Evolutionary conservation across 2,113 vertebrate species (phyloP).

Genomic region (Pipa parva): DNA sequence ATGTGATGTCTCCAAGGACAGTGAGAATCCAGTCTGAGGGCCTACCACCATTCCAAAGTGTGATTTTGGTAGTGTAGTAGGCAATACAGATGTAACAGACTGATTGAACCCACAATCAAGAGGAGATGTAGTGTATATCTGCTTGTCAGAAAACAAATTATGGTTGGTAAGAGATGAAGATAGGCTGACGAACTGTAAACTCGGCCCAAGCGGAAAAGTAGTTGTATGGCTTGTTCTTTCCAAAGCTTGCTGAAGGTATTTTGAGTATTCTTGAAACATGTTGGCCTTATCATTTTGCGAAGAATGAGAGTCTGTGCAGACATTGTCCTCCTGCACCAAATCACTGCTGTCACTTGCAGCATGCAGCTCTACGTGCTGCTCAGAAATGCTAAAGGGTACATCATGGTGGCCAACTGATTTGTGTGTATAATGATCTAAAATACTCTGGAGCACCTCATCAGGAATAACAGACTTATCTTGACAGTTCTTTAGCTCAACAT

Average conservation of each 20-base stretch:
- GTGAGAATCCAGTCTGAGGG: constrained; percentile 87
- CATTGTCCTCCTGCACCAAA: constrained; percentile 75
- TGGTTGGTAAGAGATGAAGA: constrained; percentile 87
- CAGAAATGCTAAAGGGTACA: constrained; percentile 86
- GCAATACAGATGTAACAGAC: constrained; percentile 87
- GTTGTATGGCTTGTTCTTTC: constrained; percentile 94
- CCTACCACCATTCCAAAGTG: constrained; percentile 92
- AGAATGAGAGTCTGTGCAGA: constrained; percentile 74
- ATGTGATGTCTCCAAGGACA: constrained; percentile 86
- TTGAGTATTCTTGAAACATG: constrained; percentile 96
- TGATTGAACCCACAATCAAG: constrained; percentile 91
- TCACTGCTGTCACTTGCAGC: constrained; percentile 81
- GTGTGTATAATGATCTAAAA: constrained; percentile 94
- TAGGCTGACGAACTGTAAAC: constrained; percentile 86
- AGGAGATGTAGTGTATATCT: constrained; percentile 85
- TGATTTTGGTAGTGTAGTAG: constrained; percentile 89
- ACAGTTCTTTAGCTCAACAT: constrained; percentile 80
- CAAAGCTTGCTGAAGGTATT: constrained; percentile 96
- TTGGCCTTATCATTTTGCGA: constrained; percentile 82
- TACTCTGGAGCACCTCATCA: constrained; percentile 94
- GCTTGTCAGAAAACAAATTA: constrained; percentile 90
- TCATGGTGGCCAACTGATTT: constrained; percentile 90
- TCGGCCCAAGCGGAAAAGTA: constrained; percentile 82
- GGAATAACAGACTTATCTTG: constrained; percentile 97
- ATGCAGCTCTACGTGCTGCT: constrained; percentile 91